These are phyloP conservation scores for Nothobranchius kuhntae DNA, from an alignment of 2,113 vertebrate genomes.

Conservation along the genomic window DNA sequence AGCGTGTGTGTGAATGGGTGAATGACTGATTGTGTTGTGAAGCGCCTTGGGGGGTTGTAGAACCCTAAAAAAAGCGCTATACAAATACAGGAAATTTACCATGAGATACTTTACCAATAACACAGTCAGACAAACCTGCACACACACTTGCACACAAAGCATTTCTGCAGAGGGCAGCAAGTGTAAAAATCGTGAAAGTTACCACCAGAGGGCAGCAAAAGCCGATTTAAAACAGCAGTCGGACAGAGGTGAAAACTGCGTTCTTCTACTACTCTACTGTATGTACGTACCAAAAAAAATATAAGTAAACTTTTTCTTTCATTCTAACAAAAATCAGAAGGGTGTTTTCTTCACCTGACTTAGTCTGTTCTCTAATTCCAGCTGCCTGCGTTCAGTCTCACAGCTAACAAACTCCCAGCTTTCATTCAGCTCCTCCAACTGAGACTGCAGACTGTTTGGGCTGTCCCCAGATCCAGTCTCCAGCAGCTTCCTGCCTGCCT, in stretches of 20 bases:
- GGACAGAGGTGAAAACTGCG: neutral
- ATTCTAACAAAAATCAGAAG: neutral
- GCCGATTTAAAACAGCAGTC: neutral
- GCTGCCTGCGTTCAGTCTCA: constrained; percentile 84
- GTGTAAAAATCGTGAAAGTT: neutral
- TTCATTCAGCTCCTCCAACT: constrained; percentile 80
- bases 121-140: too few relatives aligned
- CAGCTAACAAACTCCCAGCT: constrained; percentile 86
- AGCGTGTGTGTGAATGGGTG: too few relatives aligned
- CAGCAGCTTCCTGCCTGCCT: constrained; percentile 80
- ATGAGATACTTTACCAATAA: too few relatives aligned
- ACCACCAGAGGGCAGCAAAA: constrained; percentile 43
- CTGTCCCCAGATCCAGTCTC: constrained; percentile 76
- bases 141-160: too few relatives aligned
- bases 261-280: too few relatives aligned
- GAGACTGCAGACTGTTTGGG: constrained; percentile 78
- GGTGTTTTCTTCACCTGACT: constrained; percentile 79
- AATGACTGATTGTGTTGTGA: too few relatives aligned
- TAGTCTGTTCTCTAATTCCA: constrained; percentile 87
- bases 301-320: neutral
- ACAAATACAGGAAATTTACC: too few relatives aligned
- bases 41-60: too few relatives aligned
- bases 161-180: neutral
- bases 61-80: too few relatives aligned
- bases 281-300: too few relatives aligned